A percentile compares a stretch with the other conserved stretches of the same genome.
These are phyloP conservation scores for Hyposoter didymator DNA, from an alignment of 2,888 invertebrate genomes.

Conservation along the genomic window DNA sequence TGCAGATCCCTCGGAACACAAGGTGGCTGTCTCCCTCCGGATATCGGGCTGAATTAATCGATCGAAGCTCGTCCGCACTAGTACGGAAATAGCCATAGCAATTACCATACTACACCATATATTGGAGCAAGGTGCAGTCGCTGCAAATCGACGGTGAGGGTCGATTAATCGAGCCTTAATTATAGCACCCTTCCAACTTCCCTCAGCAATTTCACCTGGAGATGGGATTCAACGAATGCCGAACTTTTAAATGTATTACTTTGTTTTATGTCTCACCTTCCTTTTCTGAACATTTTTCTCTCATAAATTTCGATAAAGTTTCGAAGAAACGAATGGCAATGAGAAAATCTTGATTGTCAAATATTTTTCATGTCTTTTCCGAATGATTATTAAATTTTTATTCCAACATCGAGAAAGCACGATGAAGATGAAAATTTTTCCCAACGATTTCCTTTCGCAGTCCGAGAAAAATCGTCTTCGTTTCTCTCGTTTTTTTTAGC, in stretches of 20 bases:
- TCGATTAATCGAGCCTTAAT: slow-evolving; percentile 62
- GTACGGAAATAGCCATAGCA: slow-evolving; percentile 41
- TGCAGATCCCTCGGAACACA: slow-evolving; percentile 56
- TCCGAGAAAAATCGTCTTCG: slow-evolving; percentile 6
- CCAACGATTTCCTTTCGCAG: slow-evolving; percentile 21
- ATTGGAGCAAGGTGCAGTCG: slow-evolving; percentile 23
- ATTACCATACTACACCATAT: slow-evolving; percentile 33
- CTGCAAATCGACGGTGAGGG: slow-evolving; percentile 7
- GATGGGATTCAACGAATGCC: slow-evolving; percentile 38
- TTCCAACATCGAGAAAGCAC: background rate
- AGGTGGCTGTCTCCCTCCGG: slow-evolving; percentile 46
- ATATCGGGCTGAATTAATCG: slow-evolving; percentile 62
- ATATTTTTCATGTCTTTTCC: background rate
- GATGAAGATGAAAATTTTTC: slow-evolving; percentile 23
- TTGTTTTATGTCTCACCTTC: background rate
- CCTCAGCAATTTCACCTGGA: slow-evolving; percentile 37
- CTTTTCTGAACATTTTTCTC: background rate
- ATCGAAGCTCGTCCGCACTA: slow-evolving; percentile 42
- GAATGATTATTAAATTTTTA: background rate
- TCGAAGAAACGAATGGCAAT: background rate
- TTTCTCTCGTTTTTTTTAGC: background rate
- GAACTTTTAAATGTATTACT: background rate
- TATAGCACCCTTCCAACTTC: slow-evolving; percentile 37
- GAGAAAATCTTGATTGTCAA: background rate
- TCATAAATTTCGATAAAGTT: background rate